These are phyloP conservation scores for Rhagoletis zephyria DNA, from an alignment of 1,140 invertebrate genomes.

Conservation along the genomic window DNA sequence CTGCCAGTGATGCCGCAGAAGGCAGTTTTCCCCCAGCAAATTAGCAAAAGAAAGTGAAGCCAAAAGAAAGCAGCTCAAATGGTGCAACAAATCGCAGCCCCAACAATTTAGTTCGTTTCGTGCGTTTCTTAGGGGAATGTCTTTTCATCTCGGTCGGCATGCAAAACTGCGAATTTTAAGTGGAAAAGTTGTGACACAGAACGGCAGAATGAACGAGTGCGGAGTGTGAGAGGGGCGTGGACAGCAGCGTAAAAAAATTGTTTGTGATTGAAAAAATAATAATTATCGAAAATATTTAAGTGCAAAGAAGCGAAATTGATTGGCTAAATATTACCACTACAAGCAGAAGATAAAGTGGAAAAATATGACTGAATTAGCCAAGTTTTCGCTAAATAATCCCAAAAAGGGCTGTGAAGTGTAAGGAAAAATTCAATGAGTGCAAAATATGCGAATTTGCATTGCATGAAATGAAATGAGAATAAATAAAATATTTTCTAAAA, in stretches of 20 bases:
- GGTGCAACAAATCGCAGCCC: background rate
- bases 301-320: background rate
- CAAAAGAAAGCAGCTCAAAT: background rate
- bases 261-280: background rate
- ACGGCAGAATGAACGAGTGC: background rate
- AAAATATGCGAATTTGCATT: background rate
- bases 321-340: background rate
- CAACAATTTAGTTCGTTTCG: constrained; percentile 30
- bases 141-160: background rate
- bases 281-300: background rate
- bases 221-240: constrained; percentile 25
- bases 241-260: background rate
- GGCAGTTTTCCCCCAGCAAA: background rate
- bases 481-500: background rate
- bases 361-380: background rate
- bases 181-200: background rate
- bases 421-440: background rate
- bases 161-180: background rate
- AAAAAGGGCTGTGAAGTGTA: background rate
- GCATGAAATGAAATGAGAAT: background rate
- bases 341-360: background rate
- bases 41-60: background rate
- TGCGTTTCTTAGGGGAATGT: background rate
- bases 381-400: background rate
- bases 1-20: background rate